These are phyloP conservation scores for Smithornis capensis DNA, from an alignment of 2,113 vertebrate species.

Conservation along the genomic window DNA sequence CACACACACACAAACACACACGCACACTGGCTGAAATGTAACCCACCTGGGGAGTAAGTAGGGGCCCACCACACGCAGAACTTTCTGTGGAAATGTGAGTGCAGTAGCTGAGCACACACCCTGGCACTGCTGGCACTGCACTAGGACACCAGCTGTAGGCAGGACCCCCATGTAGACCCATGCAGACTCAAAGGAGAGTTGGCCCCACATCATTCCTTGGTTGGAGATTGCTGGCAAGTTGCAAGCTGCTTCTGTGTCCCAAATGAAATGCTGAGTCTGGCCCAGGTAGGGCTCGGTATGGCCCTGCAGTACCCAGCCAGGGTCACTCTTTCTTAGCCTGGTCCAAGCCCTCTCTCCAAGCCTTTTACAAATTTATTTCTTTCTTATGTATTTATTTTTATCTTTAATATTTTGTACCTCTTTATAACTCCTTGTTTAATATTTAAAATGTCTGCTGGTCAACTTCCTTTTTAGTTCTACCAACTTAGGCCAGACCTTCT, in stretches of 20 bases:
- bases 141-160: not conserved
- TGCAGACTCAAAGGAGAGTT: accelerated
- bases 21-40: not conserved
- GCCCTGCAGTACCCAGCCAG: not conserved
- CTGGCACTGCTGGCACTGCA: not conserved
- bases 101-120: not conserved
- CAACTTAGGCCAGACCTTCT: not conserved
- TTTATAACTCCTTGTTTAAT: not conserved
- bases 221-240: not conserved
- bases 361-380: not conserved
- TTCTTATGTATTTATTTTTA: not conserved
- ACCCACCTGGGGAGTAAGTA: not conserved
- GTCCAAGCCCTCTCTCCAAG: accelerated
- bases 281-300: not conserved
- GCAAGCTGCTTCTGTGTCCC: not conserved
- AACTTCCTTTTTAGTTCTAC: not conserved
- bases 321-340: not conserved
- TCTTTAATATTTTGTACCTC: not conserved
- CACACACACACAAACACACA: no score
- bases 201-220: accelerated
- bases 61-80: not conserved
- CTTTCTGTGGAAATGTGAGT: not conserved
- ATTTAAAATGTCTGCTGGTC: not conserved
- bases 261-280: not conserved
- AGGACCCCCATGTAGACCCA: not conserved